These are phyloP conservation scores for Corydoras maculifer DNA, from an alignment of 2,113 vertebrate genomes.

Conservation along the genomic window DNA sequence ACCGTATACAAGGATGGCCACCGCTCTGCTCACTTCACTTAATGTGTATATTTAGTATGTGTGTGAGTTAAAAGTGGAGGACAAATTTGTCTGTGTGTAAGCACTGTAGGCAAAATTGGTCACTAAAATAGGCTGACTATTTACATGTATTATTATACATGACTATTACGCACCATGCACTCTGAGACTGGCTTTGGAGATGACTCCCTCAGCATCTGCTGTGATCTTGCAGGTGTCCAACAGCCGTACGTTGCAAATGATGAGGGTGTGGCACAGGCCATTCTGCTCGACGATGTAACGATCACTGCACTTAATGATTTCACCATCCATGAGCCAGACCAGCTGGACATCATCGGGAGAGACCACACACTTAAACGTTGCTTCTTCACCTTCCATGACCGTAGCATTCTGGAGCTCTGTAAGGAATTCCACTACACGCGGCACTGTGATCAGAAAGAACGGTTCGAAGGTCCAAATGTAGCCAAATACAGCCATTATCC, in stretches of 20 bases:
- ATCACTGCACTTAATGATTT: constrained; percentile 52
- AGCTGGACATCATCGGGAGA: constrained; percentile 78
- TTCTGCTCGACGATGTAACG: constrained; percentile 62
- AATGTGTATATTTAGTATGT: too few relatives aligned
- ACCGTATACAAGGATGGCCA: too few relatives aligned
- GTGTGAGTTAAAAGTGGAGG: too few relatives aligned
- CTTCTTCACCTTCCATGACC: constrained; percentile 84
- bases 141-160: too few relatives aligned
- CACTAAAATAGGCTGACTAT: too few relatives aligned
- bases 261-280: constrained; percentile 74
- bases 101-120: too few relatives aligned
- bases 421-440: constrained; percentile 79
- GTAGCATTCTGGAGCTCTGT: constrained; percentile 79
- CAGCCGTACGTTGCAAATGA: constrained; percentile 68
- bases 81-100: too few relatives aligned
- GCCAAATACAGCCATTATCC: too few relatives aligned
- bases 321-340: constrained; percentile 81
- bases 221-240: constrained; percentile 69
- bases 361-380: constrained; percentile 84
- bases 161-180: constrained; percentile 74
- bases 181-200: constrained; percentile 75
- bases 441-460: constrained; percentile 61
- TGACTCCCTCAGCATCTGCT: constrained; percentile 68
- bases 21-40: too few relatives aligned
- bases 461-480: too few relatives aligned